Evolutionary conservation across 2,113 vertebrate species (phyloP).

Genomic region (Gulo gulo): DNA sequence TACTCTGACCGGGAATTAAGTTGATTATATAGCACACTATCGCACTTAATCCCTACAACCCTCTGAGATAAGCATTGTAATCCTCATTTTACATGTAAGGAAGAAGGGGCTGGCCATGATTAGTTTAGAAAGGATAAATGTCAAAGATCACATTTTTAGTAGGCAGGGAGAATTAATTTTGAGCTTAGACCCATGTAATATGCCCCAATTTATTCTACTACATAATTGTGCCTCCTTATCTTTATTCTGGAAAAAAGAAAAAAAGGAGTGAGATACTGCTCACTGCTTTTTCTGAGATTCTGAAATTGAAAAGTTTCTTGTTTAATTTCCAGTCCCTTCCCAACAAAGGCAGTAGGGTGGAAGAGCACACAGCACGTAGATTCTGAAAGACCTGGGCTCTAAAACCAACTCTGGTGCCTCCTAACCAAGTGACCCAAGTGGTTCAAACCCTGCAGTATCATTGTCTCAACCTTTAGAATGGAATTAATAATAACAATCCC

Average conservation of each 20-base stretch:
- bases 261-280: neutral
- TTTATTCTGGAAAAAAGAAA: neutral
- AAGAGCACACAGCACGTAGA: neutral
- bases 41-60: neutral
- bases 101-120: neutral
- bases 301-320: neutral
- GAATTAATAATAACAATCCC: neutral
- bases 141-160: neutral
- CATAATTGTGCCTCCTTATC: neutral
- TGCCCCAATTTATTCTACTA: neutral
- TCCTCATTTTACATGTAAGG: neutral
- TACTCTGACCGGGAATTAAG: neutral
- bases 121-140: neutral
- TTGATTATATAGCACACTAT: neutral
- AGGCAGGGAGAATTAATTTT: neutral
- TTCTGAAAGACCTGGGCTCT: neutral
- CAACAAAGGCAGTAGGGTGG: neutral
- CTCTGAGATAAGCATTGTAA: neutral
- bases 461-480: neutral
- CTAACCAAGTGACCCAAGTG: neutral
- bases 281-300: neutral
- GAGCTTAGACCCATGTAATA: neutral
- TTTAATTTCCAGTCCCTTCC: neutral
- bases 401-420: neutral
- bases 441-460: neutral